A percentile compares a stretch with the other conserved stretches of the same genome.
Evolutionary conservation across 2,888 invertebrate genomes (phyloP).

Genomic region (Hecatera dysodea): DNA sequence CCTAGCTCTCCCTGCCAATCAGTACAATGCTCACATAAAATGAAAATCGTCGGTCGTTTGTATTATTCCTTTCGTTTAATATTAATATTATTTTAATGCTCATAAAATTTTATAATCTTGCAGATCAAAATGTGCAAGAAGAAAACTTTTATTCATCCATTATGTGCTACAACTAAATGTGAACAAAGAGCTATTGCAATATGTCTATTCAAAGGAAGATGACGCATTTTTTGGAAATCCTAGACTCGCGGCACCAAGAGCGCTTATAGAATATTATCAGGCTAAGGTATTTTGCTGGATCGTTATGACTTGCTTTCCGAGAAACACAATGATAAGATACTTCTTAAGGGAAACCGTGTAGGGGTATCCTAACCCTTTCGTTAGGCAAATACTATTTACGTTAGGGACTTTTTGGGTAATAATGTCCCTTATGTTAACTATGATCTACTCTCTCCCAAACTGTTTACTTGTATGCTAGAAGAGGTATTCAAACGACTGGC

Average conservation of each 20-base stretch:
- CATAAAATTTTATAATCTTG: not conserved
- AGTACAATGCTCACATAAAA: not conserved
- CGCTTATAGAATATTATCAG: conserved; percentile 93
- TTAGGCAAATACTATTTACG: not conserved
- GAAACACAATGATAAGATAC: not conserved
- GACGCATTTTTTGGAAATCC: conserved; percentile 93
- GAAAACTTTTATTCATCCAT: conserved; percentile 91
- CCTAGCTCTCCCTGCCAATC: not conserved
- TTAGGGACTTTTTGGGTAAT: no score
- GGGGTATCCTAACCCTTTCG: not conserved
- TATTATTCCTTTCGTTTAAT: not conserved
- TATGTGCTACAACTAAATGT: conserved; percentile 94
- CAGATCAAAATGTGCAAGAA: conserved; percentile 89
- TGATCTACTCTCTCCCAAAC: no score
- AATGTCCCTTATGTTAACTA: no score
- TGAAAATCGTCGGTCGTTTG: not conserved
- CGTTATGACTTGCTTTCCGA: not conserved
- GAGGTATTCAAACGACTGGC: no score
- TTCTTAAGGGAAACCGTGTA: not conserved
- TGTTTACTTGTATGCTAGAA: no score
- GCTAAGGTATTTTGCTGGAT: conserved; percentile 91
- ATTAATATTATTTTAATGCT: not conserved
- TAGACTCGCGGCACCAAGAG: conserved; percentile 93
- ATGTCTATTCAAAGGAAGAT: conserved; percentile 93
- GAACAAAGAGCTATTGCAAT: conserved; percentile 91